These are phyloP conservation scores for Sebastolobus altivelis DNA, from an alignment of 2,797 vertebrate genomes.

Conservation along the genomic window DNA sequence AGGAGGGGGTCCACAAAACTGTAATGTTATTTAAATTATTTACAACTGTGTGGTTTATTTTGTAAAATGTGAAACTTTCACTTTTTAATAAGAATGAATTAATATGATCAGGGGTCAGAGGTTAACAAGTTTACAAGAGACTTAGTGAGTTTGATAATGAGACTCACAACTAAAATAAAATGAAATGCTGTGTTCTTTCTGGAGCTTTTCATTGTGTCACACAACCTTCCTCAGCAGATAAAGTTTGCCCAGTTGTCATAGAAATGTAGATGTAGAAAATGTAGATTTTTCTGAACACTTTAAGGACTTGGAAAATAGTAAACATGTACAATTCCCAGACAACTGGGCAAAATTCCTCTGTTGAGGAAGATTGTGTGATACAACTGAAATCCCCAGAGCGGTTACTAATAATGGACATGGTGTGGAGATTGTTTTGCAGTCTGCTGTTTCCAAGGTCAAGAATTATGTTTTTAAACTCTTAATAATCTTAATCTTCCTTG, in stretches of 20 bases:
- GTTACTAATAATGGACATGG: neutral
- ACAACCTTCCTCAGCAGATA: neutral
- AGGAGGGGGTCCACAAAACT: neutral
- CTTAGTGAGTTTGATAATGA: neutral
- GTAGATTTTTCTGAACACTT: neutral
- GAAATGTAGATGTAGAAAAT: neutral
- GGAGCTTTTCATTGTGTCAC: neutral
- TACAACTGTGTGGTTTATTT: neutral
- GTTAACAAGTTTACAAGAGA: neutral
- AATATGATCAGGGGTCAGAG: neutral
- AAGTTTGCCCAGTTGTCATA: neutral
- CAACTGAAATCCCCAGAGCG: neutral
- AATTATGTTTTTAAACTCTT: neutral
- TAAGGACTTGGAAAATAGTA: neutral
- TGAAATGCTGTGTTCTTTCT: neutral
- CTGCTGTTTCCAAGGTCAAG: neutral
- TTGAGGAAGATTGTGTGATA: neutral
- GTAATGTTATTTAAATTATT: neutral
- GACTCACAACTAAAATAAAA: neutral
- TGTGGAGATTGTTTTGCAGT: neutral
- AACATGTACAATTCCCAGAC: too few species aligned
- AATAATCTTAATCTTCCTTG: neutral
- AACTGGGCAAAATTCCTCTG: too few species aligned
- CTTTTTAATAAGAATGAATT: neutral
- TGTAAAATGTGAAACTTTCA: neutral